Evolutionary conservation across 2,113 vertebrate genomes (phyloP).

Genomic region (Trochalopteron elliotii): DNA sequence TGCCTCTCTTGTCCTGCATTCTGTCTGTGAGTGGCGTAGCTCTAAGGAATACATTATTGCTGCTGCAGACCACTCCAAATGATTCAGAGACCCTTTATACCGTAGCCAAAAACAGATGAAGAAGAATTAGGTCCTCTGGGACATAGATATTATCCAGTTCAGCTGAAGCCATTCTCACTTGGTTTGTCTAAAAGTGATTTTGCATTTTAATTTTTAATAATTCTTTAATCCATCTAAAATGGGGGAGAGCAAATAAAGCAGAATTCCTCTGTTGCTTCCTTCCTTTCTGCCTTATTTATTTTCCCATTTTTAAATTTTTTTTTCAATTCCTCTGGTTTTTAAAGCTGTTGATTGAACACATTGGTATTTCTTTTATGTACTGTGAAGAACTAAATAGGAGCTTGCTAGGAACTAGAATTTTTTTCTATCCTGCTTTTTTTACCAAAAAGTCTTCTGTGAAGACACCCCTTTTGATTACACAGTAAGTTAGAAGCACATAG

Average conservation of each 20-base stretch:
- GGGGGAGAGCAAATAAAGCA: not conserved
- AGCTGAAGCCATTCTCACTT: constrained; percentile 10
- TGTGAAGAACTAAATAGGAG: not conserved
- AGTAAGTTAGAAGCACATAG: not conserved
- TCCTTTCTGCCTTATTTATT: not conserved
- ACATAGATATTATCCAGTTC: constrained; percentile 7
- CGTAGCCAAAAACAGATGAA: not conserved
- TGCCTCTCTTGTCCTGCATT: not conserved
- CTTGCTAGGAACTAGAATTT: not conserved
- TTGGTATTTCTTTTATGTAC: not conserved
- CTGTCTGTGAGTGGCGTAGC: not conserved
- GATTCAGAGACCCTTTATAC: constrained; percentile 10
- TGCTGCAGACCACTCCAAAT: constrained; percentile 6
- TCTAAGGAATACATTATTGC: constrained; percentile 16
- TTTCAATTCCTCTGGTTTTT: not conserved
- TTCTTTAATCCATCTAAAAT: constrained; percentile 38
- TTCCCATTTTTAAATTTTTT: not conserved
- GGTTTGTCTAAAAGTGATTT: constrained; percentile 22
- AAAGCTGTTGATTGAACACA: not conserved
- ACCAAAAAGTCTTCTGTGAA: not conserved
- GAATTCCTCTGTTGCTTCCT: not conserved
- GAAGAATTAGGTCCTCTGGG: not conserved
- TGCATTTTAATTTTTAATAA: constrained; percentile 61
- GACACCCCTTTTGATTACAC: not conserved
- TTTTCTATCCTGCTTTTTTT: not conserved